A percentile compares a stretch with the other conserved stretches of the same genome.
Conservation (phyloP, 2,113 vertebrate genomes). For the Oreochromis spilurus region DNA sequence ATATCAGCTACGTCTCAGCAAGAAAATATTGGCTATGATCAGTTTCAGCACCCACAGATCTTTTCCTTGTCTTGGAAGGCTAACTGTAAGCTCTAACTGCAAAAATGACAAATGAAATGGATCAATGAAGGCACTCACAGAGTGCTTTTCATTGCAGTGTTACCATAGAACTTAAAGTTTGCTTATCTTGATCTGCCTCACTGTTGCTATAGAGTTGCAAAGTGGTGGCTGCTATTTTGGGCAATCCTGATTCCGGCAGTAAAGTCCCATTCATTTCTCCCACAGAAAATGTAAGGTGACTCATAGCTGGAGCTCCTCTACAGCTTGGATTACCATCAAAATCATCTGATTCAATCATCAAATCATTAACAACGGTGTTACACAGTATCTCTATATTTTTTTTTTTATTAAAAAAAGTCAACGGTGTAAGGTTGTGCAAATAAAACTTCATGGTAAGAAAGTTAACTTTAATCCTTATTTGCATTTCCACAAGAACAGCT, state of each 20-base stretch:
- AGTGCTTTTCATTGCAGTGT: not conserved
- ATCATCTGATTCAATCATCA: not conserved
- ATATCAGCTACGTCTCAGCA: not conserved
- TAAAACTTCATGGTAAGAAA: not conserved
- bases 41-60: not conserved
- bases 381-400: not conserved
- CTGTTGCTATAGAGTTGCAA: not conserved
- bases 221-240: not conserved
- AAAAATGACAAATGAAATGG: not conserved
- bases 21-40: not conserved
- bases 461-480: not conserved
- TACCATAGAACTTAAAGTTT: not conserved
- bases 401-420: not conserved
- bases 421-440: not conserved
- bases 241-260: not conserved
- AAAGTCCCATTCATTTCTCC: not conserved
- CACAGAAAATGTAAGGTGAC: not conserved
- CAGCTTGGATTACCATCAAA: not conserved
- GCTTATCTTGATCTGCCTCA: not conserved
- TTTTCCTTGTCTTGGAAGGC: not conserved
- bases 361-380: not conserved
- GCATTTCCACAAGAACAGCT: not conserved
- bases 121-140: not conserved
- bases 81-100: not conserved
- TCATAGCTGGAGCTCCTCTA: not conserved